Base-by-base conservation (phyloP, 30 jellyfish, hydroid and myxozoan genomes). In the Clytia hemisphaerica region DNA sequence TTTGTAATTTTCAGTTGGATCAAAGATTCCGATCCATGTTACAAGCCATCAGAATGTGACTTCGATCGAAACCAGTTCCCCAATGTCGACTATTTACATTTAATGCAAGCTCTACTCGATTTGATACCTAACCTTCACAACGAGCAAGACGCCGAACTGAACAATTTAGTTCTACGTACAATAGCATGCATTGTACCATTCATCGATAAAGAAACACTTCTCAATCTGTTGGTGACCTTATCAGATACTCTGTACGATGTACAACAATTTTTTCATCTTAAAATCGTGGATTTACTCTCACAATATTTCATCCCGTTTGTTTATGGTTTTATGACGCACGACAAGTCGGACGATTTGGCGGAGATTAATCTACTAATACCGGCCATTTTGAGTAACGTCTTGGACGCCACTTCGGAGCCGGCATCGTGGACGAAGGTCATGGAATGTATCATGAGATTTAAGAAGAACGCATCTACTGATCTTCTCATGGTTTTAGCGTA, bases 111-210 rank as follows among this genome's bases (percentile, higher is more conserved):
- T 5, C 63, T 65, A 0, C 38, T 65, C 19, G 21, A 45, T 9
- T 14, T 36, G 37, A 16, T 44, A 21, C 35, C 33, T 1, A 45
- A 44, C 27, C 33, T 34, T 14, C 32, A 65, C 32, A 27, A 27
- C 21, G 12, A 27, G 21, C 68, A 65, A 10, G 40, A 38, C 4
- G 78, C 37, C 16, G 78, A 65, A 29, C 38, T 37, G 6, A 37
- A 22, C 15, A 35, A 45, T 65, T 36, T 31, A 24, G 42, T 84
- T 44, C 65, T 84, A 12, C 61, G 51, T 15, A 65, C 84, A 51
- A 35, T 84, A 25, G 92, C 95, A 7, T 84, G 83, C 72, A 46
- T 75, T 55, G 83, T 76, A 37, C 95, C 95, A 27, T 84, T 75
- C 59, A 70, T 84, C 18, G 38, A 77, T 4, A 58, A 73, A 5